Evolutionary conservation across 2,888 invertebrate genomes (phyloP).

Genomic region (Crepidodera aurea): DNA sequence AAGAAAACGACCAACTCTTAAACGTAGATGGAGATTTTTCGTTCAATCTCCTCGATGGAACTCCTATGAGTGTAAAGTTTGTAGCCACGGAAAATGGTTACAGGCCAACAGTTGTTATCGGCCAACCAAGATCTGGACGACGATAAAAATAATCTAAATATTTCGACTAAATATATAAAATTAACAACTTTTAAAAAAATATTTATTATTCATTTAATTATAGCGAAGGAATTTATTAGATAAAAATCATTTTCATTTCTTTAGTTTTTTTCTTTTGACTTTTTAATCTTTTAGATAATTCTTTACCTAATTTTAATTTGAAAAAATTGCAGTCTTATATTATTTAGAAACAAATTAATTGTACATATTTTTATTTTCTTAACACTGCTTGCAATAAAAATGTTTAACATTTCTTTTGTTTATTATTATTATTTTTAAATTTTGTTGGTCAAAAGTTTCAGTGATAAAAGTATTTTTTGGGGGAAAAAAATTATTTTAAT

Average conservation of each 20-base stretch:
- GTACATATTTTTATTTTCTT: not conserved
- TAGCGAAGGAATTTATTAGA: no score
- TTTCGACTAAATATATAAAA: no score
- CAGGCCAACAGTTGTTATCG: slow-evolving; percentile 33
- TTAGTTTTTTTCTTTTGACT: no score
- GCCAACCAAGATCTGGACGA: slow-evolving; percentile 27
- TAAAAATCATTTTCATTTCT: no score
- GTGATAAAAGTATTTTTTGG: no score
- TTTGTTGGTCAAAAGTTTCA: no score
- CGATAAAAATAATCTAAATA: slow-evolving; percentile 17
- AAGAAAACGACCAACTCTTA: slow-evolving; percentile 65
- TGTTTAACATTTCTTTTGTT: not conserved
- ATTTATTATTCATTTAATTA: no score
- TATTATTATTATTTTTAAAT: no score
- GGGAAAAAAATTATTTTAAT: no score
- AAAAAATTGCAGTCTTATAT: not conserved
- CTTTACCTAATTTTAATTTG: no score
- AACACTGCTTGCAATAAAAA: slow-evolving; percentile 5
- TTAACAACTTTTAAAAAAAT: no score
- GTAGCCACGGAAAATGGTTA: slow-evolving; percentile 73
- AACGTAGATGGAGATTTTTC: slow-evolving; percentile 67
- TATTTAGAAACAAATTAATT: not conserved
- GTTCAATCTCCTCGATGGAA: slow-evolving; percentile 72
- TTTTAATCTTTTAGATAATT: no score
- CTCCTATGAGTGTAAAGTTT: slow-evolving; percentile 67